Conservation (phyloP, 2,797 vertebrate genomes). For the Gorsachius magnificus region DNA sequence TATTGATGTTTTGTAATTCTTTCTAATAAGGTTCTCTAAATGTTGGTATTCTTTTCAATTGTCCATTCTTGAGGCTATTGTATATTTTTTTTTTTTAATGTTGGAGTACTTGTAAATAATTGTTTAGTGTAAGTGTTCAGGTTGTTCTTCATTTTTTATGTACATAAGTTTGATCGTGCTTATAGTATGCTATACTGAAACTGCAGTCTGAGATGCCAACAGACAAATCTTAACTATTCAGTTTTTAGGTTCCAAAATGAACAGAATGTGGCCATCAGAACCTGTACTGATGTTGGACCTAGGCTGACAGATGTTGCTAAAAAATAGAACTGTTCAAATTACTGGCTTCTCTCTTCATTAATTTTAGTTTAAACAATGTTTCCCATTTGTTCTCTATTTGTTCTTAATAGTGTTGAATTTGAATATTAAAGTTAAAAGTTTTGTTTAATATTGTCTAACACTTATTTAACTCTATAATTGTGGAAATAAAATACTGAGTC, state of each 20-base stretch:
- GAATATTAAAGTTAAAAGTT: slow-evolving; percentile 79
- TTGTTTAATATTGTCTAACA: slow-evolving; percentile 64
- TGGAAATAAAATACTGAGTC: neutral
- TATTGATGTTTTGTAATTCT: slow-evolving; percentile 73
- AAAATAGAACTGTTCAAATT: slow-evolving; percentile 35
- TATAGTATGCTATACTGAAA: slow-evolving; percentile 70
- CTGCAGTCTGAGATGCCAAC: slow-evolving; percentile 58
- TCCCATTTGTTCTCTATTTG: slow-evolving; percentile 69
- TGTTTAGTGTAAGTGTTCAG: slow-evolving; percentile 71
- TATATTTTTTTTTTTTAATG: slow-evolving; percentile 13
- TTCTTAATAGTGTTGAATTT: slow-evolving; percentile 73
- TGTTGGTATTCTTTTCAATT: slow-evolving; percentile 61
- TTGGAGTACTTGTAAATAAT: slow-evolving; percentile 67
- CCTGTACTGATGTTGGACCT: slow-evolving; percentile 45
- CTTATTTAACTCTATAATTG: slow-evolving; percentile 15
- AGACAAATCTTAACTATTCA: slow-evolving; percentile 58
- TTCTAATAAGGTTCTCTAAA: slow-evolving; percentile 67
- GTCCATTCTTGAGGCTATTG: slow-evolving; percentile 31
- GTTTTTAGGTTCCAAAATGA: slow-evolving; percentile 47
- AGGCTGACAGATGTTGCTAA: slow-evolving; percentile 52
- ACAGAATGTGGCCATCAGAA: slow-evolving; percentile 39
- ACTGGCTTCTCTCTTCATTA: slow-evolving; percentile 52
- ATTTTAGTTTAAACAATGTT: slow-evolving; percentile 67
- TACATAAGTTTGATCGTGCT: slow-evolving; percentile 72
- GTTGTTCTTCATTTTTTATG: slow-evolving; percentile 61